A percentile compares a stretch with the other conserved stretches of the same genome.
Evolutionary conservation across 2,888 invertebrate genomes (phyloP).

Genomic region (Oligia strigilis): DNA sequence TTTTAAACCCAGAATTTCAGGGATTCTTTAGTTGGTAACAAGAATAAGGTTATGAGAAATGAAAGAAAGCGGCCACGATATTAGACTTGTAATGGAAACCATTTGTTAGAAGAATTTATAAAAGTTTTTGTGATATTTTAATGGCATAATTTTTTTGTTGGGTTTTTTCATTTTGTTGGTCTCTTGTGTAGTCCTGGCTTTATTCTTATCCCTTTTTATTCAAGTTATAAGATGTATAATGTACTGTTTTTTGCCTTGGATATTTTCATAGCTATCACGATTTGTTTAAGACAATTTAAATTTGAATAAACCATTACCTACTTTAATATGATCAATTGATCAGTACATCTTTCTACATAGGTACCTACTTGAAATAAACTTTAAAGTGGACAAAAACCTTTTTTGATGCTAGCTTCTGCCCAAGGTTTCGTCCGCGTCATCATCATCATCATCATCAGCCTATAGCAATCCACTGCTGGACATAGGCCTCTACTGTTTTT

Average conservation of each 20-base stretch:
- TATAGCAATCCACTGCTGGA: no score
- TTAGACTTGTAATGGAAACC: conserved; percentile 65
- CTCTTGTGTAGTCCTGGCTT: not conserved
- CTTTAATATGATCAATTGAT: no score
- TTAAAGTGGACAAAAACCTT: not conserved
- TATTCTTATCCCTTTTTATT: conserved; percentile 2
- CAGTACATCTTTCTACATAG: not conserved
- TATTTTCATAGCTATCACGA: not conserved
- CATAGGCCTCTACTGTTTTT: no score
- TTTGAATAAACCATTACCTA: not conserved
- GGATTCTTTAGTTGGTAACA: conserved; percentile 44
- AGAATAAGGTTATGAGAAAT: conserved; percentile 58
- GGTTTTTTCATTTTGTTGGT: conserved; percentile 27
- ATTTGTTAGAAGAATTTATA: conserved; percentile 56
- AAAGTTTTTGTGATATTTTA: conserved; percentile 56
- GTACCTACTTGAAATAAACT: not conserved
- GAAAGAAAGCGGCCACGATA: conserved; percentile 57
- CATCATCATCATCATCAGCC: no score
- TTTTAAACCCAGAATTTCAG: conserved; percentile 55
- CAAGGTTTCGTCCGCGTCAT: not conserved
- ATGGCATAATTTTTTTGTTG: conserved; percentile 34
- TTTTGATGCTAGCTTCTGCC: not conserved
- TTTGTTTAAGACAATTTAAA: not conserved
- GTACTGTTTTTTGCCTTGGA: not conserved
- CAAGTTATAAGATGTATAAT: conserved; percentile 5